Evolutionary conservation across 2,888 invertebrate genomes (phyloP).

Genomic region (Gonocerus acuteangulatus): DNA sequence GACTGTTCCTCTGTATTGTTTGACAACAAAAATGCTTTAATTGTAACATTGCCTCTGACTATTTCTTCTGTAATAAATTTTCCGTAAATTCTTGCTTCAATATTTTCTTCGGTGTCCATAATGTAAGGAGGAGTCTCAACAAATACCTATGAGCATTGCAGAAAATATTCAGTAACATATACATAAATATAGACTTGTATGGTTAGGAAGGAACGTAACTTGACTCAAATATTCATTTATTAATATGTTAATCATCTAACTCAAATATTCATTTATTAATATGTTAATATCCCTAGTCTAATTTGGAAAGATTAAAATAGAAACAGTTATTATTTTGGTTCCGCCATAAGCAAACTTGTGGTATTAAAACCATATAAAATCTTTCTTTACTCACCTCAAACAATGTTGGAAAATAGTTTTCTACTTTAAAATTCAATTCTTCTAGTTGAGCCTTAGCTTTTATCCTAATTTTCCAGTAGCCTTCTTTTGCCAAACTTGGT

Average conservation of each 20-base stretch:
- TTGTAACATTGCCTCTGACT: conserved; percentile 43
- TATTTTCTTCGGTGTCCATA: conserved; percentile 41
- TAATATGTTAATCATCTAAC: too few species aligned
- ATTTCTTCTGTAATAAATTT: conserved; percentile 42
- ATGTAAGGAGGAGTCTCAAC: conserved; percentile 42
- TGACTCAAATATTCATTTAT: too few species aligned
- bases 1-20: not conserved
- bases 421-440: conserved; percentile 42
- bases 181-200: too few species aligned
- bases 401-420: conserved; percentile 43
- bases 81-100: conserved; percentile 40
- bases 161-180: too few species aligned
- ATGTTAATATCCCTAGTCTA: too few species aligned
- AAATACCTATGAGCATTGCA: conserved; percentile 41
- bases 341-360: too few species aligned
- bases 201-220: too few species aligned
- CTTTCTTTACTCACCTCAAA: conserved; percentile 43
- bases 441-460: conserved; percentile 42
- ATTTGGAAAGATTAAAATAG: too few species aligned
- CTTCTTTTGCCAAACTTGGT: conserved; percentile 43
- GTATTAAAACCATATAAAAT: too few species aligned
- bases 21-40: conserved; percentile 39
- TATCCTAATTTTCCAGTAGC: conserved; percentile 44
- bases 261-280: too few species aligned
- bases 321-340: too few species aligned